Evolutionary conservation across 2,888 invertebrate genomes (phyloP).

Genomic region (Hermaeophaga mercurialis): DNA sequence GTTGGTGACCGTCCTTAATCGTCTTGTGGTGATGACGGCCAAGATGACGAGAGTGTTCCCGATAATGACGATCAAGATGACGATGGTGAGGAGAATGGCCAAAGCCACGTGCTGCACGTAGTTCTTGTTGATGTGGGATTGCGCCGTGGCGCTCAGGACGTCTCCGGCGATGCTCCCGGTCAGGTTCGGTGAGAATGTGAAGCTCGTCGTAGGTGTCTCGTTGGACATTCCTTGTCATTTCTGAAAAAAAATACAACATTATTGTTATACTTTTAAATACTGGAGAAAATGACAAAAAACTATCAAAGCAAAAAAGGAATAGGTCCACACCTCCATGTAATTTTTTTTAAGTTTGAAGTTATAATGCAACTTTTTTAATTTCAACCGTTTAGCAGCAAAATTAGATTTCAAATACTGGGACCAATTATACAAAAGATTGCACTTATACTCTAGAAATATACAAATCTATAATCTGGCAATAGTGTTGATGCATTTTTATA

Average conservation of each 20-base stretch:
- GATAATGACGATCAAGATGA: slow-evolving; percentile 75
- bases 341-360: too few species aligned
- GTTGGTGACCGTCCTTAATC: slow-evolving; percentile 91
- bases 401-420: too few species aligned
- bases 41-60: slow-evolving; percentile 91
- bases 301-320: too few species aligned
- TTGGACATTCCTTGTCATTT: slow-evolving; percentile 55
- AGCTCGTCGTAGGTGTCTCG: slow-evolving; percentile 39
- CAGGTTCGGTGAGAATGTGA: slow-evolving; percentile 18
- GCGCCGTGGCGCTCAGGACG: slow-evolving; percentile 6
- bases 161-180: background rate
- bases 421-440: too few species aligned
- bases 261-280: too few species aligned
- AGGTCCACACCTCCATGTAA: too few species aligned
- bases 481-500: too few species aligned
- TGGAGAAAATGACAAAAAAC: too few species aligned
- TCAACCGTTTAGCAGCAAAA: too few species aligned
- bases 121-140: slow-evolving; percentile 27
- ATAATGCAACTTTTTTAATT: too few species aligned
- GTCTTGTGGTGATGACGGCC: slow-evolving; percentile 84
- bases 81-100: slow-evolving; percentile 66
- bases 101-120: slow-evolving; percentile 63
- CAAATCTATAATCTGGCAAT: too few species aligned
- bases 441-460: too few species aligned
- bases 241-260: slow-evolving; percentile 49